Evolutionary conservation across 1,140 invertebrate genomes (phyloP).

Genomic region (Muscidifurax raptorellus): DNA sequence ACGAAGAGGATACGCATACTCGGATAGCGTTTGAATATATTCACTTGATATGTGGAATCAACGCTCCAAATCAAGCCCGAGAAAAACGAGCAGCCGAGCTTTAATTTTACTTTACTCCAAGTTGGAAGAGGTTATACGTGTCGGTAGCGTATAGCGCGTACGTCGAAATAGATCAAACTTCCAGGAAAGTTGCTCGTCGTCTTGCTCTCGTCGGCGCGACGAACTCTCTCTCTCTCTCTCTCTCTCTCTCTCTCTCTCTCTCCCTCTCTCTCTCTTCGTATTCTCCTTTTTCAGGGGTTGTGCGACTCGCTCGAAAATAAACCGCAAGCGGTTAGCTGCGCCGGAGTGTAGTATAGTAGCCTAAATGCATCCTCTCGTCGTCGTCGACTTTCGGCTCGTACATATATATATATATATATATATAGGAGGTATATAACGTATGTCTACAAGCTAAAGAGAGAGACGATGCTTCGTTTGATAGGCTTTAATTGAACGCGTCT

Average conservation of each 20-base stretch:
- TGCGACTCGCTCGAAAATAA: constrained; percentile 47
- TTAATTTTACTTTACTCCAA: not conserved
- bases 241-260: not conserved
- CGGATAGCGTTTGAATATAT: no score
- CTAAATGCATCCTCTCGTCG: constrained; percentile 41
- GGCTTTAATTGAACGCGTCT: constrained; percentile 29
- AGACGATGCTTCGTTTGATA: not conserved
- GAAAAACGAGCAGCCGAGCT: not conserved
- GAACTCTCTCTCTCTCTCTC: constrained; percentile 3
- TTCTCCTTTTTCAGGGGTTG: constrained; percentile 49
- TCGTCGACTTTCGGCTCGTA: constrained; percentile 4
- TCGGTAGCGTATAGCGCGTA: not conserved
- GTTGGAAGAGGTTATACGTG: not conserved
- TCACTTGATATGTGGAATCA: no score
- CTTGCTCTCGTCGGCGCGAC: constrained; percentile 32
- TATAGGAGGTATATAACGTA: no score
- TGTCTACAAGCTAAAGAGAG: not conserved
- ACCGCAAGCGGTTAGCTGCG: constrained; percentile 36
- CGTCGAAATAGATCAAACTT: constrained; percentile 51
- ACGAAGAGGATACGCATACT: no score
- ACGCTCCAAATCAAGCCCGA: no score
- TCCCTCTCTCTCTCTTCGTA: not conserved
- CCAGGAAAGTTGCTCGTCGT: constrained; percentile 42
- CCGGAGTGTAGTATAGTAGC: not conserved
- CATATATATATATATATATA: no score